phyloP scores from a whole-genome alignment of 2,797 vertebrate species.

The Crocodylus rhombifer region DNA sequence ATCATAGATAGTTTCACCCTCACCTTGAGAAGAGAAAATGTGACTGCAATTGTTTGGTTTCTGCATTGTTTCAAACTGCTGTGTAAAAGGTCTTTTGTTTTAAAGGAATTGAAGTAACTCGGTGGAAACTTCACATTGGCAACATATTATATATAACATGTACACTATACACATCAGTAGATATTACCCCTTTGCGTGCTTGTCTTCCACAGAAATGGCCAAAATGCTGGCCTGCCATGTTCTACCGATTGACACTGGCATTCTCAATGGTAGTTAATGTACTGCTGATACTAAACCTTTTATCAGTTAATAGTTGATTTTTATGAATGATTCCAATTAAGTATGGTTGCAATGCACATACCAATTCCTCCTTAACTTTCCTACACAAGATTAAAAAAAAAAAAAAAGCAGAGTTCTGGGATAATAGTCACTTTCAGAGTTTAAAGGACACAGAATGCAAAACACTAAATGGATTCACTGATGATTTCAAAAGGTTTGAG shows the following conservation, averaged over 20 bases:
- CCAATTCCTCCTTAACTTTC: conserved; percentile 24
- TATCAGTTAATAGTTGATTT: background rate
- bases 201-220: background rate
- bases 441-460: conserved; percentile 26
- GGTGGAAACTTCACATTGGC: background rate
- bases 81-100: background rate
- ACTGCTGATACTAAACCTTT: background rate
- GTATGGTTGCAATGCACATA: conserved; percentile 5
- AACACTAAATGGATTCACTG: conserved; percentile 37
- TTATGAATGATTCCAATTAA: conserved; percentile 29
- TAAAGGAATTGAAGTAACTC: background rate
- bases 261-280: background rate
- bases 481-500: conserved; percentile 27
- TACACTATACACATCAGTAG: too few relatives aligned
- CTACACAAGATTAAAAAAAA: conserved; percentile 5
- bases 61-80: background rate
- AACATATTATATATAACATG: background rate
- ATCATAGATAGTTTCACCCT: background rate
- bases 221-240: background rate
- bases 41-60: background rate
- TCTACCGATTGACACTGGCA: background rate
- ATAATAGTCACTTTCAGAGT: background rate
- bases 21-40: background rate
- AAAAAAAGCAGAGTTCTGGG: background rate
- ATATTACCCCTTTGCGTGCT: background rate